These are phyloP conservation scores for Drosophila setosimentum DNA, from an alignment of 2,888 invertebrate species.

Conservation along the genomic window DNA sequence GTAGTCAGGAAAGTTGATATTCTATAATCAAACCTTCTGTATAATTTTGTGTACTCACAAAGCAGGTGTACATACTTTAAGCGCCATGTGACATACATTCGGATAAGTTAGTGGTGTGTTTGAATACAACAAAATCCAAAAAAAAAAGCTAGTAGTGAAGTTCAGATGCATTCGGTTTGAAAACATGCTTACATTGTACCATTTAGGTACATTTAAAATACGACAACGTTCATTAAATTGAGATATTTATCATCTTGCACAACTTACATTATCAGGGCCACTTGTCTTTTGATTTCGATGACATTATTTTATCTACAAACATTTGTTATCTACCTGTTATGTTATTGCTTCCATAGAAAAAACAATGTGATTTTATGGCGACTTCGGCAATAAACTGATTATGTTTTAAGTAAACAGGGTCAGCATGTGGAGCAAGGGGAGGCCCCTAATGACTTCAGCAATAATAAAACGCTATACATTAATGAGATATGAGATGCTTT, in stretches of 20 bases:
- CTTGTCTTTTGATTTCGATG: conserved; percentile 4
- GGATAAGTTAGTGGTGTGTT: neutral
- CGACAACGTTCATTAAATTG: neutral
- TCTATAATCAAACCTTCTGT: conserved; percentile 11
- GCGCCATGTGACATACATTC: conserved; percentile 3
- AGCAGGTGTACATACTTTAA: conserved; percentile 18
- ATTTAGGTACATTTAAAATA: neutral
- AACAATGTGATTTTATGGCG: neutral
- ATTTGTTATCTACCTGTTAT: conserved; percentile 9
- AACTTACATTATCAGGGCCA: neutral
- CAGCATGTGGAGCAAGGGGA: neutral
- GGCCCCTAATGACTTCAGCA: neutral
- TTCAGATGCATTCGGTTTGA: neutral
- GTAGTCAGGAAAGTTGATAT: conserved; percentile 30
- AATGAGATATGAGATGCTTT: conserved; percentile 20
- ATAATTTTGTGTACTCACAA: neutral
- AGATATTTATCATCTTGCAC: neutral
- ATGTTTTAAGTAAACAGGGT: conserved; percentile 1
- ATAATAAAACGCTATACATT: neutral
- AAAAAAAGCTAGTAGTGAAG: neutral
- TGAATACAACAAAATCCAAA: no score
- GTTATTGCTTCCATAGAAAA: neutral
- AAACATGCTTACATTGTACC: neutral
- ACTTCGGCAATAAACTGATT: neutral
- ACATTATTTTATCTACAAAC: conserved; percentile 3